Percentiles rank a stretch among this genome's conserved stretches.
These are phyloP conservation scores for Alaudala cheleensis DNA, from an alignment of 2,113 vertebrate species.

Conservation along the genomic window DNA sequence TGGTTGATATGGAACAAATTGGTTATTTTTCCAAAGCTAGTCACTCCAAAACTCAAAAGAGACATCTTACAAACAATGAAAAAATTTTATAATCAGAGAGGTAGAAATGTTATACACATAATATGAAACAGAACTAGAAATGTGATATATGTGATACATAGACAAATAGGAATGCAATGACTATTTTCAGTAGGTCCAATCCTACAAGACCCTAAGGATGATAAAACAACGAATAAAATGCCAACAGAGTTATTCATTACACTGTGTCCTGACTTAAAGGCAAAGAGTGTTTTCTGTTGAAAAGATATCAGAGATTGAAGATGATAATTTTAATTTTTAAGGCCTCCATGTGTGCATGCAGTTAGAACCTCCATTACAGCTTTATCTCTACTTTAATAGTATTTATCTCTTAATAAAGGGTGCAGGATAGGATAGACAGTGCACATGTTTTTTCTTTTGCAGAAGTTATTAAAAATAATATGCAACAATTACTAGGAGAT, in stretches of 20 bases:
- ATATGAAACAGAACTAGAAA: background rate
- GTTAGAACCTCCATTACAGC: background rate
- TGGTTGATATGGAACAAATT: background rate
- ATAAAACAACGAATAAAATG: conserved; percentile 22
- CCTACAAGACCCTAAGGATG: background rate
- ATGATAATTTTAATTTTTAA: background rate
- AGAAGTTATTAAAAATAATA: background rate
- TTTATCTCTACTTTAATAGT: background rate
- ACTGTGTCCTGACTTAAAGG: background rate
- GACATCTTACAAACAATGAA: background rate
- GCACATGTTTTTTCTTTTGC: background rate
- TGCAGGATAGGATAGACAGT: background rate
- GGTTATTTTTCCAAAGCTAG: background rate
- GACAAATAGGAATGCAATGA: background rate
- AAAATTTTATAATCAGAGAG: background rate
- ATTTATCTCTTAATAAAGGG: background rate
- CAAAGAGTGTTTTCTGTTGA: background rate
- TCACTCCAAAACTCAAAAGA: background rate
- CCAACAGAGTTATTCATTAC: background rate
- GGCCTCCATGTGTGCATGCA: background rate
- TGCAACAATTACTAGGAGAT: background rate
- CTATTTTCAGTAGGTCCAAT: background rate
- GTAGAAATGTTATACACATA: background rate
- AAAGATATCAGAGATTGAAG: background rate
- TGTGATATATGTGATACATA: background rate